These are phyloP conservation scores for Elgaria multicarinata DNA, from an alignment of 2,113 vertebrate species.

Conservation along the genomic window DNA sequence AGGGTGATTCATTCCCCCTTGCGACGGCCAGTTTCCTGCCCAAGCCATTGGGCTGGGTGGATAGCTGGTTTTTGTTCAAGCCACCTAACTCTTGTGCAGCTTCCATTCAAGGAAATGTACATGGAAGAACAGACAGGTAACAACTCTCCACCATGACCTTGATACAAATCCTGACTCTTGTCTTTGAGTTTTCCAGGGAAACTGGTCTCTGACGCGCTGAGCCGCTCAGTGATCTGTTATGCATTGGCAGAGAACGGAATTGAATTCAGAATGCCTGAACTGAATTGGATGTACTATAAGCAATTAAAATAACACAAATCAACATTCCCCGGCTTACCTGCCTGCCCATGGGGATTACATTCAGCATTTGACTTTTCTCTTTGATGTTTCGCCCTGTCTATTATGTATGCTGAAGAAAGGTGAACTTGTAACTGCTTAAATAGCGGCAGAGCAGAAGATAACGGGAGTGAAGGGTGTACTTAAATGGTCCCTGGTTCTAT, in stretches of 20 bases:
- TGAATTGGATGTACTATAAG: background rate
- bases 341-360: conserved; percentile 23
- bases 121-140: background rate
- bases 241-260: background rate
- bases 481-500: background rate
- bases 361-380: conserved; percentile 37
- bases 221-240: background rate
- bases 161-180: conserved; percentile 18
- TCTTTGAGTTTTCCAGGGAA: background rate
- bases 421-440: background rate
- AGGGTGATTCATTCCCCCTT: too few relatives aligned
- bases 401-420: conserved; percentile 25
- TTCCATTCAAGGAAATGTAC: conserved; percentile 2
- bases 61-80: conserved; percentile 14
- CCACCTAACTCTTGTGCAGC: background rate
- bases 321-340: conserved; percentile 26
- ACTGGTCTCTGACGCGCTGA: background rate
- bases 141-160: background rate
- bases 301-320: conserved; percentile 29
- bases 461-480: background rate
- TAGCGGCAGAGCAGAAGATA: conserved; percentile 30
- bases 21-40: too few relatives aligned
- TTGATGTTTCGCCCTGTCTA: conserved; percentile 40
- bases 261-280: conserved; percentile 28
- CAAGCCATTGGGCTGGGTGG: too few relatives aligned